Evolutionary conservation across 2,888 invertebrate species (phyloP).

Genomic region (Drepana falcataria): DNA sequence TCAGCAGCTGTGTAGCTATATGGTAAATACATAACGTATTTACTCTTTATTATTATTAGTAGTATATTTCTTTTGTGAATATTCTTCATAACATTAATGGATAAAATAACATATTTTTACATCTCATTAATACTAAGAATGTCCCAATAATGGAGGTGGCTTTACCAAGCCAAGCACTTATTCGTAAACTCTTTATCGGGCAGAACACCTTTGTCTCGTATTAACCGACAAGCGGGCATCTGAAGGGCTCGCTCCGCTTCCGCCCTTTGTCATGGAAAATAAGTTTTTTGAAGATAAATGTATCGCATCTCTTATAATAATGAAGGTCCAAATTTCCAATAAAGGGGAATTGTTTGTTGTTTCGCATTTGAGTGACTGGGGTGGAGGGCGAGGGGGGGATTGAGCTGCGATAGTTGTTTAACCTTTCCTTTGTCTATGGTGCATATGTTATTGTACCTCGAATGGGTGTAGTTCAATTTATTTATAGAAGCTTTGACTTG

Average conservation of each 20-base stretch:
- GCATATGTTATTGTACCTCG: background rate
- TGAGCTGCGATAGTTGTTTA: background rate
- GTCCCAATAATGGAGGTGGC: too few relatives aligned
- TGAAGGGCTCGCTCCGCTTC: slow-evolving; percentile 21
- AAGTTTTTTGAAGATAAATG: slow-evolving; percentile 10
- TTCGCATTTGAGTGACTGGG: background rate
- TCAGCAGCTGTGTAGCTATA: too few relatives aligned
- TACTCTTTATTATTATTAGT: too few relatives aligned
- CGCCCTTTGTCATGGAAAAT: slow-evolving; percentile 35
- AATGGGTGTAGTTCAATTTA: background rate
- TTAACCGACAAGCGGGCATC: slow-evolving; percentile 34
- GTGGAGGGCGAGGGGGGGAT: background rate
- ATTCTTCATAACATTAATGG: too few relatives aligned
- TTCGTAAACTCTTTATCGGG: slow-evolving; percentile 27
- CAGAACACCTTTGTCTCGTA: slow-evolving; percentile 40
- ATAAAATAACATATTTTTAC: too few relatives aligned
- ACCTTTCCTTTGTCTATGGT: background rate
- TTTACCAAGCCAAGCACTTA: too few relatives aligned
- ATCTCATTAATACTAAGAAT: too few relatives aligned
- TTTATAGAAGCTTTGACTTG: too few relatives aligned
- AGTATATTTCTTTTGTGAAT: too few relatives aligned
- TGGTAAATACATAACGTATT: too few relatives aligned
- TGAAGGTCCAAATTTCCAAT: background rate
- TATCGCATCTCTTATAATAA: slow-evolving; percentile 1
- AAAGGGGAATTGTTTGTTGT: background rate